phyloP scores from a whole-genome alignment of 2,113 vertebrate genomes.

The Eulemur macaco region DNA sequence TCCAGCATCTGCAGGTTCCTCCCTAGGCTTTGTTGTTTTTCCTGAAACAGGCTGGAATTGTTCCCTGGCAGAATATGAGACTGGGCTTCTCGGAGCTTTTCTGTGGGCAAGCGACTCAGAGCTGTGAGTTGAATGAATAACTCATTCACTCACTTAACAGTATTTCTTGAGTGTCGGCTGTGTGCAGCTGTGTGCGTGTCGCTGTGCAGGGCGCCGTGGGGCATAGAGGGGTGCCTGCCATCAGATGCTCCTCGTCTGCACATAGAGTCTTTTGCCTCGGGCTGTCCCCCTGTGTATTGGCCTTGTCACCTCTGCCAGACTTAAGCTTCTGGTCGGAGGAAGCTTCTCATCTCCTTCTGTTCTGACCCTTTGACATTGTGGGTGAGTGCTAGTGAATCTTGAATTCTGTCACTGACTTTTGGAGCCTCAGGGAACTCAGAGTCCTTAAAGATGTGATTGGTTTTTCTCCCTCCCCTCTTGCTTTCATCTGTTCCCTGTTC shows the following conservation, averaged over 20 bases:
- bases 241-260: neutral
- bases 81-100: neutral
- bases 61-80: neutral
- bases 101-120: neutral
- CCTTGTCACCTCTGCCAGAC: neutral
- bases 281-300: neutral
- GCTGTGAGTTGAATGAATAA: neutral
- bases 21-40: conserved; percentile 1
- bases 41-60: conserved; percentile 24
- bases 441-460: neutral
- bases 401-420: neutral
- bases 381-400: neutral
- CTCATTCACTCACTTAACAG: neutral
- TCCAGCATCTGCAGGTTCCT: neutral
- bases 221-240: neutral
- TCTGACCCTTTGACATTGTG: neutral
- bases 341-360: neutral
- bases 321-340: neutral
- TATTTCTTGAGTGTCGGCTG: neutral
- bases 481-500: neutral
- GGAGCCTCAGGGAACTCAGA: neutral
- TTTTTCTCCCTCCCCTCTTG: neutral
- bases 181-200: neutral
- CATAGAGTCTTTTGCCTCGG: neutral
- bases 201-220: neutral